Base-by-base conservation (phyloP, 2,113 vertebrate species). In the Ahaetulla prasina region DNA sequence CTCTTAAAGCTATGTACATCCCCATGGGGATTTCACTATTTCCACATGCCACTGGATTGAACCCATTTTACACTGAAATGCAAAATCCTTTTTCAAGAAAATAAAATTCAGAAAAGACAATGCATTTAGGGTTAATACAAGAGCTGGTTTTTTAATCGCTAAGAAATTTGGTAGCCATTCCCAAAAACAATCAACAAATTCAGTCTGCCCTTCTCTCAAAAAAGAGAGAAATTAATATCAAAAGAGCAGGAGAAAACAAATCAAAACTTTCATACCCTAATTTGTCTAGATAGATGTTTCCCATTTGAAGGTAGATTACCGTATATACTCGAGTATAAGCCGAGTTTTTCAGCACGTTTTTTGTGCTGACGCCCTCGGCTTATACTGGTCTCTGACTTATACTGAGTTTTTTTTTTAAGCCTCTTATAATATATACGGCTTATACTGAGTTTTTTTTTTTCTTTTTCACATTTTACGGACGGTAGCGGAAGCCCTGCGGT, bases 101-200 rank as follows among this genome's bases (percentile, higher is more conserved):
- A 93, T 53, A 93, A 60, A 92, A 93, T 87, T 27, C 90, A 92
- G 8, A 18, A 88, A n/a, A 80, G 49, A 85, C 94, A 39, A 3
- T n/a, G 1, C 4, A 87, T 80, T 80, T 74, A 87, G 53, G 54
- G 49, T 43, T 0, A 2, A 63, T 55, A 45, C 11, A 39, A 74
- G 14, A 74, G 68, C n/a, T 74, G n/a, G 68, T 74, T 39, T 14
- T 74, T 39, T 35, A n/a, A 74, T 74, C 16, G 6, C 39, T 39
- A 35, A 35, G n/a, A 35, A 74, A 74, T 74, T n/a, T 74, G n/a
- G n/a, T 74, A 74, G n/a, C n/a, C 6, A 74, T 74, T 74, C n/a
- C n/a, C 7, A 74, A 74, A 74, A 74, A 74, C n/a, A 74, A 74
- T 39, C 68, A 39, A 39, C n/a, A 74, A 14, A 14, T 74, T 35